phyloP scores from a whole-genome alignment of 2,113 vertebrate species.

The Aepyceros melampus region DNA sequence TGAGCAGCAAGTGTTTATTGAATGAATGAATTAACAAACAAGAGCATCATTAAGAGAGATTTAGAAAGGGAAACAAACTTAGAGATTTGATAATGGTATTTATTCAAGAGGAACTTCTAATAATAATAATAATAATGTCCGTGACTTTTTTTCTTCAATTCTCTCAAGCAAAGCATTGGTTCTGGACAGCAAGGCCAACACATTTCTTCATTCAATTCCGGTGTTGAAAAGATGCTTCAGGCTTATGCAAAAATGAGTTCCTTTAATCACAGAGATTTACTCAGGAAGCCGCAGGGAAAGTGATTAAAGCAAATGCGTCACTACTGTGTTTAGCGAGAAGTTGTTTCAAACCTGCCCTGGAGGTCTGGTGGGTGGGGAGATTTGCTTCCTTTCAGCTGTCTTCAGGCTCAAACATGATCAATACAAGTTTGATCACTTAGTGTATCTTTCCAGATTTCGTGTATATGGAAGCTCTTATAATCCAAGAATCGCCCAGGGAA shows the following conservation, averaged over 20 bases:
- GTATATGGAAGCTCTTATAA: not conserved
- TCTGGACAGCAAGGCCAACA: not conserved
- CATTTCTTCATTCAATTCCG: not conserved
- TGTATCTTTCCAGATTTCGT: not conserved
- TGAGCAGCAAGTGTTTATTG: not conserved
- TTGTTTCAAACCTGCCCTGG: not conserved
- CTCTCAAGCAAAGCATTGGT: not conserved
- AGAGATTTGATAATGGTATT: not conserved
- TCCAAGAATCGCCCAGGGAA: not conserved
- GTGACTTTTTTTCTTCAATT: not conserved
- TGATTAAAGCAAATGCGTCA: not conserved
- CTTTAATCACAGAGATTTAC: not conserved
- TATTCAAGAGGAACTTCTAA: not conserved
- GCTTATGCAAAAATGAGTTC: not conserved
- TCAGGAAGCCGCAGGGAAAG: not conserved
- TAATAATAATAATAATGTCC: too few relatives aligned
- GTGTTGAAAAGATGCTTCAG: not conserved
- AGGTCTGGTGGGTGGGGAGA: not conserved
- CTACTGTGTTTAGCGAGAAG: not conserved
- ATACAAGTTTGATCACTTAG: not conserved
- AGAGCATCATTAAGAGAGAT: not conserved
- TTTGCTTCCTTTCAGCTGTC: not conserved
- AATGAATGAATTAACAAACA: not conserved
- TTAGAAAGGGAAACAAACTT: not conserved
- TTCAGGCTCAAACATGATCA: not conserved